A percentile compares a stretch with the other conserved stretches of the same genome.
Conservation (phyloP, 2,113 vertebrate genomes). For the Elephas maximus region DNA sequence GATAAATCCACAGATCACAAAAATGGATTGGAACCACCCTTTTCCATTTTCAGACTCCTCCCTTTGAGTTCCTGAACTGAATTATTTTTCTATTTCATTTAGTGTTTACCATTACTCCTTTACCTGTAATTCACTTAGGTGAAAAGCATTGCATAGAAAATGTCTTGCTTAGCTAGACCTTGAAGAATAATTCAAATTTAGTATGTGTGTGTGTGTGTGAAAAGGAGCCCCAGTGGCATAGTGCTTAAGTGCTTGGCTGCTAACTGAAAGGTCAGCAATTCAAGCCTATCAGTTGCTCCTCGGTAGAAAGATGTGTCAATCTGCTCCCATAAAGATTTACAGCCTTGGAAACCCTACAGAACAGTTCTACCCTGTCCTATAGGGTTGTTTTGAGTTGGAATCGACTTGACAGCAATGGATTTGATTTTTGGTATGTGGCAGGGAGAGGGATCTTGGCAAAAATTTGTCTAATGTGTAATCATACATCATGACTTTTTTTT, state of each 20-base stretch:
- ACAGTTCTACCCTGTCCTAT: not conserved
- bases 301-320: not conserved
- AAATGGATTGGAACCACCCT: not conserved
- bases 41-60: not conserved
- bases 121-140: slow-evolving; percentile 8
- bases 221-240: not conserved
- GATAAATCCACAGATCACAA: not conserved
- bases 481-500: not conserved
- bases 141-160: not conserved
- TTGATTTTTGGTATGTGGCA: not conserved
- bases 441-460: not conserved
- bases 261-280: not conserved
- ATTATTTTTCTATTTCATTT: not conserved
- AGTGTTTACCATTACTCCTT: not conserved
- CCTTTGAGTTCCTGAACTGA: not conserved
- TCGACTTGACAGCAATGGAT: not conserved
- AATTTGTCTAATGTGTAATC: not conserved
- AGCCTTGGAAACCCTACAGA: not conserved
- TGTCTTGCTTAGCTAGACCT: slow-evolving; percentile 9
- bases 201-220: not conserved
- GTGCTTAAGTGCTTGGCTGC: not conserved
- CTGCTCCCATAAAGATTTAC: not conserved
- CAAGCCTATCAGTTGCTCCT: not conserved
- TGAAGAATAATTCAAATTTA: slow-evolving; percentile 53
- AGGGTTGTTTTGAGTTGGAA: not conserved